Evolutionary conservation across 2,888 invertebrate genomes (phyloP).

Genomic region (Apamea anceps): DNA sequence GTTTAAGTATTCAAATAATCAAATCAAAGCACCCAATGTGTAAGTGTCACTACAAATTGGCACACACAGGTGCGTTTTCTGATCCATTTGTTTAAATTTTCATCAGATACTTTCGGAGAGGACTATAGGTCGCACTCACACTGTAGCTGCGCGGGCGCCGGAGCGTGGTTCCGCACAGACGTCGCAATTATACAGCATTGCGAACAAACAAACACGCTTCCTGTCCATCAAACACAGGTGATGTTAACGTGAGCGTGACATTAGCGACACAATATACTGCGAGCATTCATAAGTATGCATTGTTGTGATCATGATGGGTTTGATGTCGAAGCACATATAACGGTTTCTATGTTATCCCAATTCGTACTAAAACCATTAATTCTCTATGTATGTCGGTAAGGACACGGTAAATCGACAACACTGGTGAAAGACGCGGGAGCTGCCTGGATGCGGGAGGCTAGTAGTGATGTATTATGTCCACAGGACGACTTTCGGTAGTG

Average conservation of each 20-base stretch:
- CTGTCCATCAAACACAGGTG: slow-evolving; percentile 43
- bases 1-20: not conserved
- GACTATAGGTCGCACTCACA: not conserved
- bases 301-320: not conserved
- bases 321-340: slow-evolving; percentile 1
- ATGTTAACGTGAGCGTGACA: slow-evolving; percentile 45
- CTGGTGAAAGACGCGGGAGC: not conserved
- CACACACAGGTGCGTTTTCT: too few relatives aligned
- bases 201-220: slow-evolving; percentile 58
- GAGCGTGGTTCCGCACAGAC: slow-evolving; percentile 59
- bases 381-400: not conserved
- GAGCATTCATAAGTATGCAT: not conserved
- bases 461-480: too few relatives aligned
- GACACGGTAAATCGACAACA: not conserved
- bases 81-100: not conserved
- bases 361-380: not conserved
- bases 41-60: not conserved
- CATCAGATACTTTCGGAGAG: not conserved
- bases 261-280: not conserved
- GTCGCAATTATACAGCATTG: slow-evolving; percentile 56
- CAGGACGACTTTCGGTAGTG: not conserved
- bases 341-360: not conserved
- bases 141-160: slow-evolving; percentile 23
- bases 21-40: not conserved
- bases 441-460: not conserved